phyloP scores from a whole-genome alignment of 2,797 vertebrate species.

The Aphelocoma californica region DNA sequence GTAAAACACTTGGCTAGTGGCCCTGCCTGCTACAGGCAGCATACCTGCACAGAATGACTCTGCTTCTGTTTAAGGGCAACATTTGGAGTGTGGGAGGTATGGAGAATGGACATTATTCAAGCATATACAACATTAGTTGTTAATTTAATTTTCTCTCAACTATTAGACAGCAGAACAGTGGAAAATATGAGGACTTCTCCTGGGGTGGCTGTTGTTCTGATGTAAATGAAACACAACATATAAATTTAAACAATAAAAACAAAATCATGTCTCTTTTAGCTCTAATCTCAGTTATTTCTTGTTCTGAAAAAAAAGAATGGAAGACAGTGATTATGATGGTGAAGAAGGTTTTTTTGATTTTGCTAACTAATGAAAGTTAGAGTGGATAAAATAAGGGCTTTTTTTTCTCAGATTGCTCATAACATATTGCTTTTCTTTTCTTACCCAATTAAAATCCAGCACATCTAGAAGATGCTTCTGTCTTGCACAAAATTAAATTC shows the following conservation, averaged over 20 bases:
- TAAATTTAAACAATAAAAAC: neutral
- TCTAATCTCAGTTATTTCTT: neutral
- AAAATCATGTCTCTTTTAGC: neutral
- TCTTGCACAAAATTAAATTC: constrained; percentile 23
- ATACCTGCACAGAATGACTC: neutral
- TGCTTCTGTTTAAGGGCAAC: neutral
- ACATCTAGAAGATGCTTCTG: constrained; percentile 29
- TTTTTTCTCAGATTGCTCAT: neutral
- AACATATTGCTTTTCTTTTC: neutral
- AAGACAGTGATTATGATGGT: neutral
- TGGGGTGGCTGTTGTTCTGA: neutral
- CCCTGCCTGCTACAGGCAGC: neutral
- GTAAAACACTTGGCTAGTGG: too few relatives aligned
- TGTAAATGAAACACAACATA: neutral
- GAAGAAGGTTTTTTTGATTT: neutral
- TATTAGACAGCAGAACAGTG: neutral
- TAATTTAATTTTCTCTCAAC: neutral
- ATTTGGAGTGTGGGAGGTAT: neutral
- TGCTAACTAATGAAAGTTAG: neutral
- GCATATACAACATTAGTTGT: neutral
- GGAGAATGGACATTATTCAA: neutral
- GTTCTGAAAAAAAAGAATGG: neutral
- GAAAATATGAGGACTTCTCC: neutral
- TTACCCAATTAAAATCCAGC: neutral
- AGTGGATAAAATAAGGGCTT: neutral